Conservation (phyloP, 2,888 invertebrate species). For the Lithophane ornitopus region DNA sequence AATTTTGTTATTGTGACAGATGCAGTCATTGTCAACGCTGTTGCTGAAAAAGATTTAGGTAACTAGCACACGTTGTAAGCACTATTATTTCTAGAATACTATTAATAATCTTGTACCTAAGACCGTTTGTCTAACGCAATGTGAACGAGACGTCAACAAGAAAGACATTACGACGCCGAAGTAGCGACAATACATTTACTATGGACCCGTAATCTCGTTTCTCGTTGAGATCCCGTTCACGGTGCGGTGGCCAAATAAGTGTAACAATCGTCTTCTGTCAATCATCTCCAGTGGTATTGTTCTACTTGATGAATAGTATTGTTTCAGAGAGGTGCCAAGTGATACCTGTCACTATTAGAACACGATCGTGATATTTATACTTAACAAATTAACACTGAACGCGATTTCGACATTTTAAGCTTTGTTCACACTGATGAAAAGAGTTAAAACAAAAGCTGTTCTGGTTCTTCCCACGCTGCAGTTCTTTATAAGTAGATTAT, state of each 20-base stretch:
- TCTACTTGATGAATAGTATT: constrained; percentile 37
- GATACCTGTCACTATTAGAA: constrained; percentile 36
- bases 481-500: constrained; percentile 16
- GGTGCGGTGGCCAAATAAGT: neutral
- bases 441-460: constrained; percentile 46
- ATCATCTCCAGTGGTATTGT: constrained; percentile 11
- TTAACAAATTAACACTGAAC: constrained; percentile 41
- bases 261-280: constrained; percentile 16
- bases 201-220: too few species aligned
- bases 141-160: too few species aligned
- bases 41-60: neutral
- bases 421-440: constrained; percentile 42
- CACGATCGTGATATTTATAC: constrained; percentile 42
- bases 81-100: neutral
- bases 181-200: too few species aligned
- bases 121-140: too few species aligned
- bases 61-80: neutral
- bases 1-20: neutral
- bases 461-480: constrained; percentile 37
- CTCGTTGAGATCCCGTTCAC: too few species aligned
- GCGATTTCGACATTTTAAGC: constrained; percentile 31
- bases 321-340: constrained; percentile 25
- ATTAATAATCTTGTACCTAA: constrained; percentile 6
- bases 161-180: too few species aligned
- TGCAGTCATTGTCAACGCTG: neutral